Base-by-base conservation (phyloP, 1,140 invertebrate species). In the Condylostylus longicornis region DNA sequence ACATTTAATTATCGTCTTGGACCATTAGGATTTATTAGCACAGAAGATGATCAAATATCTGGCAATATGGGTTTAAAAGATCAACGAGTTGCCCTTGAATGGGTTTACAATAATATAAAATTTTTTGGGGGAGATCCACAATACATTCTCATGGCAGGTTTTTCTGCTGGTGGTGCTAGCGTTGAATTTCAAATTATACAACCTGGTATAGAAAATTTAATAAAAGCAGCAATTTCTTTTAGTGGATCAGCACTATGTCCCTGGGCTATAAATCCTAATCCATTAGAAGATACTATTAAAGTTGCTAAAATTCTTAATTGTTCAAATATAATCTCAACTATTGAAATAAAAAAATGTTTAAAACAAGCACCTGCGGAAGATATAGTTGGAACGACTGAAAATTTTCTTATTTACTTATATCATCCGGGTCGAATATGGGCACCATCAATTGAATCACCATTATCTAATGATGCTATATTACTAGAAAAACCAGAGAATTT, bases 221-320 rank as follows among this genome's bases (percentile, higher is more conserved):
- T 27, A 10, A 27, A 27, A 4, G 4, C 4, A 5, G 25, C 14
- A n/a, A 13, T 13, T n/a, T 27, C 25, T n/a, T 13, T n/a, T 13
- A 27, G 14, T 10, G 25, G 3, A 4, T 10, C 9, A 27, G 9
- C 25, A 5, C 10, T 8, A 4, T 27, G 25, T 8, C 3, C 8
- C 10, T 27, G 25, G 25, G 3, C 25, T n/a, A 3, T 27, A 5
- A 13, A 27, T 4, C 25, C 25, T 5, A 8, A 27, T 5, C 25
- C 25, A 13, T n/a, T n/a, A 10, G 3, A 27, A 4, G 4, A 70
- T 49, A 66, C 75, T 3, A 49, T 64, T 10, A 62, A 68, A 46
- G 45, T 79, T 13, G 70, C 67, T 1, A 43, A 53, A 17, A 50
- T 58, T 17, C 46, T 79, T 5, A 70, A 72, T 41, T 80, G 75